Base-by-base conservation (phyloP, 2,113 vertebrate species). In the Callospermophilus lateralis region DNA sequence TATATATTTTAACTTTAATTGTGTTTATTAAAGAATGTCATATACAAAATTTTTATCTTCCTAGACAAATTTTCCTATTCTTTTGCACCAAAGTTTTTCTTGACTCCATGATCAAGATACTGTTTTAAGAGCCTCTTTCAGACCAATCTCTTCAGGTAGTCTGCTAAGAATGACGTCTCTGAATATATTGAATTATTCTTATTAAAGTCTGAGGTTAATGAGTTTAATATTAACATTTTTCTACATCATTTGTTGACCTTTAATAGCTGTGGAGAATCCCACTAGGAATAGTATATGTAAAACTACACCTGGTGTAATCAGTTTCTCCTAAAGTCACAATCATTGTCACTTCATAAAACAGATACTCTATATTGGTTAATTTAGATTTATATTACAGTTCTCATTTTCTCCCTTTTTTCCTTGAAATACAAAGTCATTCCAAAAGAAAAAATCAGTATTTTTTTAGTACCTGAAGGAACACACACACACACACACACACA, bases 1-100 rank as follows among this genome's bases (percentile, higher is more conserved):
- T 42, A 9, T 37, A 34, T 39, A 73, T 74, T 76, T 93, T 83
- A 81, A 34, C 32, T 95, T 92, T 93, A 87, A 65, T 61, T 61
- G 1, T 73, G 13, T 7, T 84, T 67, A 65, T 53, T 83, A 93
- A 55, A 65, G n/a, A 68, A 67, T 5, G 28, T 61, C 24, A 77
- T 17, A 90, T 39, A 39, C 72, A 72, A 2, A 4, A 48, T 4
- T 26, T 77, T 93, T 22, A 7, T 80, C 20, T 95, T 89, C 4
- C 17, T 76, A 34, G 32, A 72, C 19, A 58, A 39, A 17, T 55
- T 15, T 84, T 6, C 2, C 7, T 80, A 8, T 76, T 93, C 11
- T 73, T 78, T 89, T 55, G 65, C 34, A 84, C 13, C 20, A 73
- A 80, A 0, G 30, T 84, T 58, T 68, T 65, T 83, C 28, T 32